Evolutionary conservation across 2,888 invertebrate species (phyloP).

Genomic region (Phragmatobia fuliginosa): DNA sequence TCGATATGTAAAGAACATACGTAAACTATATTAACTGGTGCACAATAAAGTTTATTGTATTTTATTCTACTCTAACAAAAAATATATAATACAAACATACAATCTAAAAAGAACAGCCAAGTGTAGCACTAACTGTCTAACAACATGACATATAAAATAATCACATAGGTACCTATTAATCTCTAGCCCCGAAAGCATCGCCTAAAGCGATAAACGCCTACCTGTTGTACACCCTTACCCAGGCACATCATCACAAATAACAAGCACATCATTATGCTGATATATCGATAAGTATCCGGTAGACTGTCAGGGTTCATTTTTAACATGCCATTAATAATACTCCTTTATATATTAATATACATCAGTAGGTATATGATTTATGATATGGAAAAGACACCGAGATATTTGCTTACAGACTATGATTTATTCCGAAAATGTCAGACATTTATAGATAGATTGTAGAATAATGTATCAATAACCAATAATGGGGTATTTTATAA

Average conservation of each 20-base stretch:
- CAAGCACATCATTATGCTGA: conserved; percentile 1
- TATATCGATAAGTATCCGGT: not conserved
- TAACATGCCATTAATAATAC: conserved; percentile 2
- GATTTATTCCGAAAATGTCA: not conserved
- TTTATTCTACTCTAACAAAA: no score
- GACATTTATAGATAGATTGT: not conserved
- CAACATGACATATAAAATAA: not conserved
- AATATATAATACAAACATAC: no score
- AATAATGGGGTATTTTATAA: not conserved
- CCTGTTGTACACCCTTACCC: not conserved
- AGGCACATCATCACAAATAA: not conserved
- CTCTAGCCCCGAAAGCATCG: not conserved
- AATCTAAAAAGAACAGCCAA: no score
- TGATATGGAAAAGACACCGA: not conserved
- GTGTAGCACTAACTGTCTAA: not conserved
- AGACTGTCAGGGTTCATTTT: not conserved
- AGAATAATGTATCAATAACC: not conserved
- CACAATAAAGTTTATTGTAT: no score
- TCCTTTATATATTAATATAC: conserved; percentile 6
- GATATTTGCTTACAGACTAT: not conserved
- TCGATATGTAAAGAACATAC: no score
- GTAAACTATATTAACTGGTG: no score
- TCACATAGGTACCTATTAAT: not conserved
- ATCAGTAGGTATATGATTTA: not conserved
- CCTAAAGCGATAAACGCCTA: not conserved